These are phyloP conservation scores for Apeltes quadracus DNA, from an alignment of 2,113 vertebrate genomes.

Conservation along the genomic window DNA sequence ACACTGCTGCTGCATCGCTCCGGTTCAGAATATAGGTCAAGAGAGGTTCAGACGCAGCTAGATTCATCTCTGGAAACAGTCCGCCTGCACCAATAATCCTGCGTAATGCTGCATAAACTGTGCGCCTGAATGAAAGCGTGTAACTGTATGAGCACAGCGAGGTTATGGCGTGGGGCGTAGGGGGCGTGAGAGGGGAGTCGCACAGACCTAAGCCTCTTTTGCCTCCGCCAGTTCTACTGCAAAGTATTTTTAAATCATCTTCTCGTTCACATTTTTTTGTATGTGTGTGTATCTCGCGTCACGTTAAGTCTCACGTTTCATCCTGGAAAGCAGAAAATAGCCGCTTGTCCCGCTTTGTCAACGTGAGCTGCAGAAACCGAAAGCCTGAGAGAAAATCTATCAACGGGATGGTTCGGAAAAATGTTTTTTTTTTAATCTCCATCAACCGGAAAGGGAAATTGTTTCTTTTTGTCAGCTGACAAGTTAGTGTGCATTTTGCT, in stretches of 20 bases:
- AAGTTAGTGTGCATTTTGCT: slow-evolving; percentile 11
- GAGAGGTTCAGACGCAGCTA: slow-evolving; percentile 71
- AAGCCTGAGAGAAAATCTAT: slow-evolving; percentile 30
- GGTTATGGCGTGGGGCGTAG: slow-evolving; percentile 49
- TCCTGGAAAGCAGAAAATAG: slow-evolving; percentile 14
- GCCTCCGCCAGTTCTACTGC: slow-evolving; percentile 41
- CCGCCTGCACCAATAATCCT: slow-evolving; percentile 68
- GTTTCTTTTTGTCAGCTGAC: slow-evolving; percentile 15
- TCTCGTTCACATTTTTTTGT: slow-evolving; percentile 48
- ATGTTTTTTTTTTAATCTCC: slow-evolving; percentile 42
- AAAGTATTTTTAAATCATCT: slow-evolving; percentile 49
- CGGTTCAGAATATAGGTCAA: slow-evolving; percentile 69
- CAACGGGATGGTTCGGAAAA: slow-evolving; percentile 31
- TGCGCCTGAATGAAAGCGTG: slow-evolving; percentile 67
- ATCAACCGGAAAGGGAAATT: slow-evolving; percentile 30
- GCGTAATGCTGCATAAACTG: slow-evolving; percentile 71
- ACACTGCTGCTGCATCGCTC: slow-evolving; percentile 49
- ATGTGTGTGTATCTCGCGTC: no score
- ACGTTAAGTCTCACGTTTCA: no score
- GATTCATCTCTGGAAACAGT: slow-evolving; percentile 69
- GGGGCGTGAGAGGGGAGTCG: background rate
- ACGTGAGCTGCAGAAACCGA: slow-evolving; percentile 17
- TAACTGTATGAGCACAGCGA: slow-evolving; percentile 41
- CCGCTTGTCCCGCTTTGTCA: slow-evolving; percentile 4
- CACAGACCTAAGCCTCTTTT: slow-evolving; percentile 52